phyloP scores from a whole-genome alignment of 1,140 invertebrate genomes.

The Brachystomella parvula region DNA sequence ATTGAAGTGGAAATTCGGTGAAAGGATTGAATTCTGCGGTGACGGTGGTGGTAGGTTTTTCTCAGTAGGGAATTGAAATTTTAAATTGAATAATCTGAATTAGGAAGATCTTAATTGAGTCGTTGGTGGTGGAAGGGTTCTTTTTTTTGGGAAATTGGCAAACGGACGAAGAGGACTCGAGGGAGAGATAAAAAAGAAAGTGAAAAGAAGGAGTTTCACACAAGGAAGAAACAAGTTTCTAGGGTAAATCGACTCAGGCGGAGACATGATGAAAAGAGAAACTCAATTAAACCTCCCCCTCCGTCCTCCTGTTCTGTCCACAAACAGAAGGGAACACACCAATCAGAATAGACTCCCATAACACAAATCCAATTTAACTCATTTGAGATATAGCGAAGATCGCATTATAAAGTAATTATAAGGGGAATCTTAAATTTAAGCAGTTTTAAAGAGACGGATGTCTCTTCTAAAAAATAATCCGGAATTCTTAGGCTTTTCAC shows the following conservation, averaged over 20 bases:
- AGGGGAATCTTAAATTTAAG: no score
- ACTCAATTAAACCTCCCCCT: neutral
- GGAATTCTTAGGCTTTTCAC: no score
- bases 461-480: no score
- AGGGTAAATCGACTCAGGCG: neutral
- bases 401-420: no score
- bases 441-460: no score
- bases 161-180: constrained; percentile 16
- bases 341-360: neutral
- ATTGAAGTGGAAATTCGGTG: no score
- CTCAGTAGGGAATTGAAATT: constrained; percentile 26
- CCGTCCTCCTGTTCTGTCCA: neutral
- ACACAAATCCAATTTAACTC: no score
- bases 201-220: constrained; percentile 20
- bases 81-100: constrained; percentile 32
- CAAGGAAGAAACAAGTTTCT: neutral
- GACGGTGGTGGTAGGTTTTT: constrained; percentile 18
- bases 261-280: neutral
- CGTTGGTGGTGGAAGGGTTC: neutral
- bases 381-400: no score
- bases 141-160: constrained; percentile 23
- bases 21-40: no score
- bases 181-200: constrained; percentile 20
- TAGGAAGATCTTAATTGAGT: constrained; percentile 26
- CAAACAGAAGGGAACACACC: neutral